Conservation (phyloP, 2,113 vertebrate genomes). For the Melanerpes formicivorus region DNA sequence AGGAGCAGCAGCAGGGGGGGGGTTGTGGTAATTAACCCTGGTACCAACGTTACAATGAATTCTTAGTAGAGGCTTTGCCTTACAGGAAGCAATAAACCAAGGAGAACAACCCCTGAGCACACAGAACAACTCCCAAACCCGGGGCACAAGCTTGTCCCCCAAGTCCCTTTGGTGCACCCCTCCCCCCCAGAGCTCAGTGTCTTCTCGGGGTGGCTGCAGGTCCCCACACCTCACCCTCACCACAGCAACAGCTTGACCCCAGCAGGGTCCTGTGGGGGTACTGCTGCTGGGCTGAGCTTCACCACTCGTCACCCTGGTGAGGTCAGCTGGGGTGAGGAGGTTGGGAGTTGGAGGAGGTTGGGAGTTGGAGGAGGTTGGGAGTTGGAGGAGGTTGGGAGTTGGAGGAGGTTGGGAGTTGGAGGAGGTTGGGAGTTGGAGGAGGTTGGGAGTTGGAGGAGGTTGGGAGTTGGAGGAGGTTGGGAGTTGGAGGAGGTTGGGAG, state of each 20-base stretch:
- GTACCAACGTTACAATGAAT: not conserved
- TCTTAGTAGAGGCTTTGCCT: not conserved
- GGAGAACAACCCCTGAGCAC: not conserved
- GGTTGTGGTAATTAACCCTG: not conserved
- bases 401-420: no score
- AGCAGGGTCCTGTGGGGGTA: rapidly evolving
- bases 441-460: no score
- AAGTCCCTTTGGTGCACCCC: rapidly evolving
- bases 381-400: no score
- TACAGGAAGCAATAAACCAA: not conserved
- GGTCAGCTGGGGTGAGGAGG: not conserved
- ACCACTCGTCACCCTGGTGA: not conserved
- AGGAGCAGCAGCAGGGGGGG: no score
- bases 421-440: no score
- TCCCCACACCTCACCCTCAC: rapidly evolving
- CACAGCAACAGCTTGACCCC: not conserved
- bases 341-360: no score
- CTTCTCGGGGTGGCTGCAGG: not conserved
- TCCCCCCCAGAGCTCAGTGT: no score
- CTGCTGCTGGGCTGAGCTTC: not conserved
- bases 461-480: no score
- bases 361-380: no score
- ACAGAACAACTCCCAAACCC: not conserved
- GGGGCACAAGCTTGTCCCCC: no score
- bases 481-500: no score